Evolutionary conservation across 2,888 invertebrate species (phyloP), one percentile per base, ranked within the genome.

Genomic region (Drosophila bunnanda): DNA sequence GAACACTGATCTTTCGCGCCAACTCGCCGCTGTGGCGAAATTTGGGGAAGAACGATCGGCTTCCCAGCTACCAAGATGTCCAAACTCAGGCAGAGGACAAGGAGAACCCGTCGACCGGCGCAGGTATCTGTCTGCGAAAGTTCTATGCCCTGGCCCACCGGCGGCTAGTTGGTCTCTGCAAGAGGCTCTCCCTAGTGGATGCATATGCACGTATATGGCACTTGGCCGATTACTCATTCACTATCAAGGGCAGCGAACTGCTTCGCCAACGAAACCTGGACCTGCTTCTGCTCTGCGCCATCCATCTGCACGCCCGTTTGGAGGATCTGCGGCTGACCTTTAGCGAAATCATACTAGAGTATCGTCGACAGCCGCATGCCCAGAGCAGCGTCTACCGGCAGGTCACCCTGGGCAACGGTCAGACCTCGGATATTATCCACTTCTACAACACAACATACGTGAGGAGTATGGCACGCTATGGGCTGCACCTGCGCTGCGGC

Each of bases 71-170:
- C 38, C 46, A 75, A n/a, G 62, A 62, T 7, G 57, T 71, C 4
- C n/a, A 59, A 13, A 10, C 32, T 6, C 67, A 75, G 15, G 17
- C 13, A 6, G 66, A 60, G 6, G 73, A 46, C 1, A 77, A 77
- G 50, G 71, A 80, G 30, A 79, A 77, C 46, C 28, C 22, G 4
- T 32, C 30, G 12, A 38, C 48, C 8, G 50, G 39, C 7, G 13
- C 28, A 10, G 13, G n/a, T 7, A 87, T 87, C 54, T 89, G 89
- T 38, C 25, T 87, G n/a, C 74, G 89, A 0, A 85, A 88, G 55
- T 84, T 88, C 32, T 85, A 85, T n/a, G 43, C 58, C 0, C 30
- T 85, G 48, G 80, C 82, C 20, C 61, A 71, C 20, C 48, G 71
- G 25, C 72, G 89, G 0, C 50, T 85, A 1, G 6, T 28, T 6